phyloP scores from a whole-genome alignment of 2,797 vertebrate species.

The Gobionotothen gibberifrons region DNA sequence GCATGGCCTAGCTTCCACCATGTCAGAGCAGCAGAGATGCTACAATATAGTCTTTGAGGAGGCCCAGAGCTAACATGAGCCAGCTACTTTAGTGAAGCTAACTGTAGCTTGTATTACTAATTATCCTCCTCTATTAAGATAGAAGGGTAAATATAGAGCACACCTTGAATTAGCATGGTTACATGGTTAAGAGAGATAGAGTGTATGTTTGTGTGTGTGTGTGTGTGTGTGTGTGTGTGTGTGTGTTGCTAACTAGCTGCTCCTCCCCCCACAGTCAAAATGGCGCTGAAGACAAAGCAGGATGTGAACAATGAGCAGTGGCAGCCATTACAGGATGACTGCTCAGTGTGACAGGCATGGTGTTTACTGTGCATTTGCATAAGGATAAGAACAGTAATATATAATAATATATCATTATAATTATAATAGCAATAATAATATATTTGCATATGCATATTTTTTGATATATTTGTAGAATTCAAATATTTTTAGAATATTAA shows the following conservation, averaged over 20 bases:
- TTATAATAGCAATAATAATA: neutral
- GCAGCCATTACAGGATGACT: slow-evolving; percentile 89
- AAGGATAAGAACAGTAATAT: slow-evolving; percentile 6
- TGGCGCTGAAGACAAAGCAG: slow-evolving; percentile 88
- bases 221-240: neutral
- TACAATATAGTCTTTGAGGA: neutral
- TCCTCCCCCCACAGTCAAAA: slow-evolving; percentile 82
- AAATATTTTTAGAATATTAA: neutral
- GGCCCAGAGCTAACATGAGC: too few relatives aligned
- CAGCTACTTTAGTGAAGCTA: neutral
- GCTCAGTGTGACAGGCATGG: slow-evolving; percentile 62
- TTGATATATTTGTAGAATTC: neutral
- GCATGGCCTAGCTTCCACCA: neutral
- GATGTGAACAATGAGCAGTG: slow-evolving; percentile 81
- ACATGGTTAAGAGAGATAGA: slow-evolving; percentile 15
- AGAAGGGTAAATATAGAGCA: neutral
- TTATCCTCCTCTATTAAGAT: neutral
- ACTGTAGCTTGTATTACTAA: neutral
- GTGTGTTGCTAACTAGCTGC: slow-evolving; percentile 60
- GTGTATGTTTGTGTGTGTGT: neutral
- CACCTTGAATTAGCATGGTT: slow-evolving; percentile 24
- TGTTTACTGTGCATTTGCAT: slow-evolving; percentile 15
- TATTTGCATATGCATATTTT: too few relatives aligned
- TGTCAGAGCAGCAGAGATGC: neutral
- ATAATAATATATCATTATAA: neutral